phyloP scores from a whole-genome alignment of 2,797 vertebrate genomes.

The Anguilla anguilla region DNA sequence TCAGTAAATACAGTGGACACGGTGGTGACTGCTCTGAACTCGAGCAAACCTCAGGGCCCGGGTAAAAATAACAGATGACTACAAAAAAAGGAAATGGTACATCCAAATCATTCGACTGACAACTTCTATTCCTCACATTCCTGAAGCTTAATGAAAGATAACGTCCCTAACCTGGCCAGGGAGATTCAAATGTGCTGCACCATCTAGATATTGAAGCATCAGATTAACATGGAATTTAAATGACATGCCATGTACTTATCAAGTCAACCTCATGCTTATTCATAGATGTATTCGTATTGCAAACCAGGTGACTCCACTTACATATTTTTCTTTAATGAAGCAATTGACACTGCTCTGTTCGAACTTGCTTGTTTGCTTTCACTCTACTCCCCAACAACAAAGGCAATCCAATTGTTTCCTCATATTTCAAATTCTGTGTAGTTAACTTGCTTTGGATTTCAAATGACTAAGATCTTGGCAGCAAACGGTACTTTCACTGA shows the following conservation, averaged over 20 bases:
- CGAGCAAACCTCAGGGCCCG: not conserved
- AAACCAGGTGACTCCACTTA: constrained; percentile 18
- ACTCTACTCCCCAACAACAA: constrained; percentile 4
- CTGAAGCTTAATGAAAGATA: not conserved
- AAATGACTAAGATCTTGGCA: not conserved
- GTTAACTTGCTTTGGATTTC: constrained; percentile 2
- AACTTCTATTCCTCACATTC: not conserved
- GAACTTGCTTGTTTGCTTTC: constrained; percentile 4
- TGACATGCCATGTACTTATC: not conserved
- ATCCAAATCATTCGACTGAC: not conserved
- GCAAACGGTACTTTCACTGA: not conserved
- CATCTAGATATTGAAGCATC: not conserved
- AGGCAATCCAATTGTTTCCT: constrained; percentile 2
- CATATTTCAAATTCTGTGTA: not conserved
- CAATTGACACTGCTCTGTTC: not conserved
- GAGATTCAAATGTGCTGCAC: not conserved
- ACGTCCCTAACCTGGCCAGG: not conserved
- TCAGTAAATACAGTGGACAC: constrained; percentile 3
- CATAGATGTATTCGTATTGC: not conserved
- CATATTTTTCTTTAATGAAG: not conserved
- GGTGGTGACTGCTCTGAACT: not conserved
- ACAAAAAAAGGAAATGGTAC: not conserved
- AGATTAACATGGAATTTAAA: constrained; percentile 16
- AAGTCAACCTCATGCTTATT: constrained; percentile 2
- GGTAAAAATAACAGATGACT: not conserved